Base-by-base conservation (phyloP, 2,797 vertebrate genomes). In the Sciurus vulgaris region DNA sequence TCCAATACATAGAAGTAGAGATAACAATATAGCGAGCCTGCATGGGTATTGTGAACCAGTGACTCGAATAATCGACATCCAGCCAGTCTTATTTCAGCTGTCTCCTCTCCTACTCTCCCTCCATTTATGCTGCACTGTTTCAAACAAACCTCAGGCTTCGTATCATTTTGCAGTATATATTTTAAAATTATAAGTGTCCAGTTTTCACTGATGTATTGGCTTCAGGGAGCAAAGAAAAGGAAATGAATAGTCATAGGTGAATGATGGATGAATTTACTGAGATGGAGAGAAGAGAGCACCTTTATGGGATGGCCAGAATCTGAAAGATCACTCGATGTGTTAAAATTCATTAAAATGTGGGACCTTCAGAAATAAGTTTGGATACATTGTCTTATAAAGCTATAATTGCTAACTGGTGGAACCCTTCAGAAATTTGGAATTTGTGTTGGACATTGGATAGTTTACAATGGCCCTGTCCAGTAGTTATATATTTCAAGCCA, bases 361-460 rank as follows among this genome's bases (percentile, higher is more conserved):
- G 47, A 67, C 28, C 41, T 86, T 83, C 63, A 44, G 30, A 77
- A 86, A 59, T 44, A 92, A 81, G 74, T 67, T 33, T 51, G 86
- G n/a, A 44, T 22, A 13, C 70, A 78, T 28, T 35, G 69, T 59
- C 54, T 86, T 77, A 28, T 24, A 47, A 93, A 86, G 81, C 38
- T 49, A n/a, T 41, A 28, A 56, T 47, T 78, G 70, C 65, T 82
- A 38, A 47, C 63, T 56, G 49, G 61, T 24, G 3, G 81, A 54
- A 73, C 20, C 20, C 49, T 73, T 92, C 85, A 61, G 88, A 90
- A 77, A 77, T 81, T n/a, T 82, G 35, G 81, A 47, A 44, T 86
- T 94, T 91, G 63, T 85, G 73, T 59, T 83, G 47, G 44, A 44
- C 76, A 30, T 11, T 5, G 8, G n/a, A 83, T 24, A 56, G 74